These are phyloP conservation scores for Ptychodera flava DNA, from an alignment of 35 echinoderm and acorn worm species.

Conservation along the genomic window DNA sequence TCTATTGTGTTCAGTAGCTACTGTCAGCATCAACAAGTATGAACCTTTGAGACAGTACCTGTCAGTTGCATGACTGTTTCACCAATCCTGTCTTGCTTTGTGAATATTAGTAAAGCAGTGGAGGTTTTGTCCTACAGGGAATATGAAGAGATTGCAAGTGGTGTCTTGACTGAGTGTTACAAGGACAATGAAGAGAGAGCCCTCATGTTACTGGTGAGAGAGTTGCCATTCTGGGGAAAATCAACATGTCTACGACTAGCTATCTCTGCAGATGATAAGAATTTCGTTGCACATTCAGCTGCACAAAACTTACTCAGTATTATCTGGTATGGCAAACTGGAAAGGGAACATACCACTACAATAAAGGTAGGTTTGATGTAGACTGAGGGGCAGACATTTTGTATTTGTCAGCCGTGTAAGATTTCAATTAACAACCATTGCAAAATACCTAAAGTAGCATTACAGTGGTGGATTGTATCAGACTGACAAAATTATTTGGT, in stretches of 20 bases:
- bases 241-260: conserved; percentile 72
- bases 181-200: conserved; percentile 68
- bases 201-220: conserved; percentile 55
- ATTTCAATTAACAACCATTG: no score
- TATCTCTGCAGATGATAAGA: conserved; percentile 57
- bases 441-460: no score
- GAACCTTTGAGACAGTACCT: background rate
- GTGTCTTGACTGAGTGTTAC: conserved; percentile 85
- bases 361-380: background rate
- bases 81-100: background rate
- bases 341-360: background rate
- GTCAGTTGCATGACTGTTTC: background rate
- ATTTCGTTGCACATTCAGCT: conserved; percentile 75
- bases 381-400: no score
- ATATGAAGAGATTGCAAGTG: conserved; percentile 81
- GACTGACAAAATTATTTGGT: no score
- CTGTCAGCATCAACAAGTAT: no score
- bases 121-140: conserved; percentile 15
- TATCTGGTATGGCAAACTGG: conserved; percentile 82
- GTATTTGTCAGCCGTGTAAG: no score
- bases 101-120: no score
- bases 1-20: no score
- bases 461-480: no score
- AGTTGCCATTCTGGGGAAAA: conserved; percentile 67
- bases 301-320: conserved; percentile 85